A percentile compares a stretch with the other conserved stretches of the same genome.
phyloP scores from a whole-genome alignment of 2,888 invertebrate species.

The Zaprionus lineosus region DNA sequence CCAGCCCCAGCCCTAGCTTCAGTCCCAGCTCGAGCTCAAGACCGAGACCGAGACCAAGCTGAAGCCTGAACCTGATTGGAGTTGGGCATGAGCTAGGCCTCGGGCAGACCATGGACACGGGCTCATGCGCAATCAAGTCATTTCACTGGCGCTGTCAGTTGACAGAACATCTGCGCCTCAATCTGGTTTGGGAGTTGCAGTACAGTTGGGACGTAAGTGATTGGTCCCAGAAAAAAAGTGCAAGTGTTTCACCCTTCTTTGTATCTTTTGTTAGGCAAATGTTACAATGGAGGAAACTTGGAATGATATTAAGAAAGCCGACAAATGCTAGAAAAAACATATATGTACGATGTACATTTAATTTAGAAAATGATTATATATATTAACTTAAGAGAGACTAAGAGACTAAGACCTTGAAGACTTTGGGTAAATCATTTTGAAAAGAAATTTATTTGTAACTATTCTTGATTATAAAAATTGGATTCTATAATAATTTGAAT shows the following conservation, averaged over 20 bases:
- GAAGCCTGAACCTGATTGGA: background rate
- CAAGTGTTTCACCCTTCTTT: conserved; percentile 4
- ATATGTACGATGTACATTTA: no score
- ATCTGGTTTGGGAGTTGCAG: conserved; percentile 67
- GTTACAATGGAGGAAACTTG: no score
- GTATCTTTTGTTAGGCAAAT: no score
- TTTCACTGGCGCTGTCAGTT: conserved; percentile 70
- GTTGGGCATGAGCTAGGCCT: background rate
- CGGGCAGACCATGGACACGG: conserved; percentile 37
- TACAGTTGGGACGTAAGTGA: conserved; percentile 62
- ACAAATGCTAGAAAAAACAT: no score
- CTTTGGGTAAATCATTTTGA: no score
- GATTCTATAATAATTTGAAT: no score
- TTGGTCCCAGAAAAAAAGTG: conserved; percentile 9
- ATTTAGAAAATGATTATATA: no score
- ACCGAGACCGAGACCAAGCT: background rate
- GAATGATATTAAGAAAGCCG: no score
- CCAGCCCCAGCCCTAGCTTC: background rate
- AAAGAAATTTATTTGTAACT: no score
- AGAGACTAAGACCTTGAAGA: no score
- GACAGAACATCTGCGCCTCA: conserved; percentile 78
- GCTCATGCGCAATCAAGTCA: conserved; percentile 73
- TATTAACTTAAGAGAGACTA: no score
- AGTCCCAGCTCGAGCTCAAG: background rate
- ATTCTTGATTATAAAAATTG: no score